Percentiles rank a stretch among this genome's conserved stretches.
Evolutionary conservation across 2,113 vertebrate genomes (phyloP).

Genomic region (Thalassoma bifasciatum): DNA sequence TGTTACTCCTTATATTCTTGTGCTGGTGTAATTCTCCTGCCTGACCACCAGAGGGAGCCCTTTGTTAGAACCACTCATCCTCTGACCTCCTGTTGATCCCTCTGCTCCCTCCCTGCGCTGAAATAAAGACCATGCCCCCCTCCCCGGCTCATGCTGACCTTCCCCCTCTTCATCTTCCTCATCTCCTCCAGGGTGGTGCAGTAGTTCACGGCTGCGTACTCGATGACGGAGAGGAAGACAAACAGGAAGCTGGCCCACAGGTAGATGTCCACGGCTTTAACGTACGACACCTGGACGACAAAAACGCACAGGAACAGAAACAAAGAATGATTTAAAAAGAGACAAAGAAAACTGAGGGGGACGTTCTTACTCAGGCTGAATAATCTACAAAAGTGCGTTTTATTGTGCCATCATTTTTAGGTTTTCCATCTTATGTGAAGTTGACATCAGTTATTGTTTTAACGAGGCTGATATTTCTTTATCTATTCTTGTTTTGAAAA

Average conservation of each 20-base stretch:
- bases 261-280: slow-evolving; percentile 93
- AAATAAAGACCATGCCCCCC: neutral
- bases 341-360: no score
- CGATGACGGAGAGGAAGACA: slow-evolving; percentile 92
- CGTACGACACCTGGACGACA: slow-evolving; percentile 86
- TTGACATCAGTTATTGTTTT: no score
- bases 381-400: no score
- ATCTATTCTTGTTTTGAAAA: no score
- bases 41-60: slow-evolving; percentile 59
- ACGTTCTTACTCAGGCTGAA: no score
- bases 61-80: neutral
- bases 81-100: neutral
- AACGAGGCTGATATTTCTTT: no score
- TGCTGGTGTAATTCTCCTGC: neutral
- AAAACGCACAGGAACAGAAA: neutral
- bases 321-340: neutral
- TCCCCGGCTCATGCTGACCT: slow-evolving; percentile 42
- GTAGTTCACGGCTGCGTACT: slow-evolving; percentile 93
- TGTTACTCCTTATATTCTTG: no score
- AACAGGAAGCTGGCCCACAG: slow-evolving; percentile 95
- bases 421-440: no score
- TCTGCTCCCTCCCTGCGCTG: no score
- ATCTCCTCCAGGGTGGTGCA: slow-evolving; percentile 91
- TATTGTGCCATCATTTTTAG: no score
- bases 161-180: slow-evolving; percentile 80